Base-by-base conservation (phyloP, 2,797 vertebrate species). In the Anguilla pacifica region DNA sequence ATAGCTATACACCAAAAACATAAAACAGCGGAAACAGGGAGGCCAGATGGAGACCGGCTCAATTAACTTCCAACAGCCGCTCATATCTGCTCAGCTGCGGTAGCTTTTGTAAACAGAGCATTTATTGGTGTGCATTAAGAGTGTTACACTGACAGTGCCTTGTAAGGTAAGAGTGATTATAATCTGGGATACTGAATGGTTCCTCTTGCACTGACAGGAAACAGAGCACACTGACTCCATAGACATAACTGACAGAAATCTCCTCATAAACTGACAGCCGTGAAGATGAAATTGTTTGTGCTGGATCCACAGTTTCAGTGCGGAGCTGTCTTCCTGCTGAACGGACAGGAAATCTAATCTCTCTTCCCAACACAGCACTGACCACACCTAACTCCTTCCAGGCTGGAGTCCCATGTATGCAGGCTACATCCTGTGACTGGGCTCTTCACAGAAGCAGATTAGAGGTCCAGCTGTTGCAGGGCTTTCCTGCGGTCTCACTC, bases 121-220 rank as follows among this genome's bases (percentile, higher is more conserved):
- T 43, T 79, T 86, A 79, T 77, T 79, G 49, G 77, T 31, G 70
- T 86, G 85, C 57, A 81, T 46, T 81, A 19, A 86, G 55, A 46
- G 35, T 74, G 79, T 59, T 86, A 46, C 53, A 81, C 53, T 61
- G 79, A 79, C 53, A 81, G n/a, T 39, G n/a, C 35, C 55, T 70
- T 74, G 28, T 49, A 57, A 59, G 59, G 74, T 81, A 59, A 79
- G 57, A 86, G 72, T 81, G 49, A 86, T 57, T 59, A 79, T 6
- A 79, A 74, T 19, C 67, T 59, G 51, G 64, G n/a, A 39, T 74
- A 72, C 85, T 22, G 72, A 57, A 31, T 17, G 35, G 35, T 39
- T 77, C 1, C 77, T 81, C 25, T 49, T 22, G 77, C 3, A 46
- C 43, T 81, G 77, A 81, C 17, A 49, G 17, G 43, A 49, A 81